phyloP scores from a whole-genome alignment of 2,113 vertebrate genomes.

The Alouatta palliata region DNA sequence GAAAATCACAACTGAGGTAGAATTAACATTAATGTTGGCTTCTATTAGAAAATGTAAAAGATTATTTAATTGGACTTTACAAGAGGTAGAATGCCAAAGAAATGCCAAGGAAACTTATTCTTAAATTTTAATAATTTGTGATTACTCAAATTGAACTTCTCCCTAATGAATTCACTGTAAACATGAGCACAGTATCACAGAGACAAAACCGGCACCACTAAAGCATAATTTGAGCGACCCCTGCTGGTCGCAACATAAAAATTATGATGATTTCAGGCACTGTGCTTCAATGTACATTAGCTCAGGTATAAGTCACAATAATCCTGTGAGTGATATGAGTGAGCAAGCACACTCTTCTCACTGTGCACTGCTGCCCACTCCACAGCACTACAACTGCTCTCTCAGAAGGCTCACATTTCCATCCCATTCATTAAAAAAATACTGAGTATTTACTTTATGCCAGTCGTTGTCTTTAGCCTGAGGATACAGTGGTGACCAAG shows the following conservation, averaged over 20 bases:
- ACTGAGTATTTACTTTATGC: background rate
- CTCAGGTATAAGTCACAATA: background rate
- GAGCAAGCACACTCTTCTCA: background rate
- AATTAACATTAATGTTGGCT: background rate
- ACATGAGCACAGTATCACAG: background rate
- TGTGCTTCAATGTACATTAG: background rate
- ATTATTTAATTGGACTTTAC: background rate
- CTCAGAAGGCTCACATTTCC: background rate
- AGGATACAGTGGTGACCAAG: background rate
- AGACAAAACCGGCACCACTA: background rate
- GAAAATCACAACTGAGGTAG: background rate
- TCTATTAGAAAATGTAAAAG: background rate
- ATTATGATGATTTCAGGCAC: background rate
- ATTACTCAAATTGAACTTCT: background rate
- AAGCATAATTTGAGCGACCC: background rate
- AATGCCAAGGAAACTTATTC: background rate
- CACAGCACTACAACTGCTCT: background rate
- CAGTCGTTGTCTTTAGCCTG: background rate
- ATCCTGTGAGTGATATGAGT: background rate
- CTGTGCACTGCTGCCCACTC: background rate
- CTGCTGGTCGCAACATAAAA: conserved; percentile 52
- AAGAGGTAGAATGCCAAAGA: background rate
- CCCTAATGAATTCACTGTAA: background rate
- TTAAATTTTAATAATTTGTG: conserved; percentile 41
- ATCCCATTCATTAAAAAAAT: background rate